Base-by-base conservation (phyloP, 2,888 invertebrate species). In the Clitarchus hookeri region DNA sequence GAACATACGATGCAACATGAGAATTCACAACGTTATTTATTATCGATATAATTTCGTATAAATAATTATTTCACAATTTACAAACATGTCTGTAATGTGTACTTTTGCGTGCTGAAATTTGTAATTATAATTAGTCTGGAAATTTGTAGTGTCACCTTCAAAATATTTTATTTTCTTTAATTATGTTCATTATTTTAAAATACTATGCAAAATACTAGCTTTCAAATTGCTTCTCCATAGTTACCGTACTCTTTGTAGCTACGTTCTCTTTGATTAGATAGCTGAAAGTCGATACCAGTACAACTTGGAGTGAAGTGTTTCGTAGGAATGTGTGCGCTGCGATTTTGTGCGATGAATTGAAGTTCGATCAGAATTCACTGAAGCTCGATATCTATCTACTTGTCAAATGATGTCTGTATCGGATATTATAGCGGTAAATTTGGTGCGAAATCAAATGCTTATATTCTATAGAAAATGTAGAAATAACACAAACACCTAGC, bases 321-420 rank as follows among this genome's bases (percentile, higher is more conserved):
- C 65, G 48, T 48, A 48, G 48, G 48, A 48, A 48, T 48, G 48
- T 48, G 11, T 48, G 48, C 6, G 3, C 48, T 77, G 86, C 86
- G 86, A 86, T 83, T 85, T 82, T 85, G 77, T 85, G 84, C 86
- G 86, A 86, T 85, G 86, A 25, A 86, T 87, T 87, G 85, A 85
- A 86, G 85, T 86, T 86, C 87, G 87, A 87, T 85, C 85, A 85
- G 88, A 88, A 90, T 84, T 79, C 44, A 26, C 79, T 44, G 36
- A 65, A 90, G 90, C 91, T 91, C 91, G 91, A 91, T 91, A 90
- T 89, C 89, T 90, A 89, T 89, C 89, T 89, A 90, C 90, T 90
- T 89, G 89, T 89, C 89, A 89, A 87, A 90, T 88, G 88, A 87
- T 88, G 89, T 87, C 89, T 88, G 89, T 89, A 90, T 90, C 90